Percentiles rank a stretch among this genome's conserved stretches.
Conservation (phyloP, 2,888 invertebrate genomes). For the Alcis repandata region DNA sequence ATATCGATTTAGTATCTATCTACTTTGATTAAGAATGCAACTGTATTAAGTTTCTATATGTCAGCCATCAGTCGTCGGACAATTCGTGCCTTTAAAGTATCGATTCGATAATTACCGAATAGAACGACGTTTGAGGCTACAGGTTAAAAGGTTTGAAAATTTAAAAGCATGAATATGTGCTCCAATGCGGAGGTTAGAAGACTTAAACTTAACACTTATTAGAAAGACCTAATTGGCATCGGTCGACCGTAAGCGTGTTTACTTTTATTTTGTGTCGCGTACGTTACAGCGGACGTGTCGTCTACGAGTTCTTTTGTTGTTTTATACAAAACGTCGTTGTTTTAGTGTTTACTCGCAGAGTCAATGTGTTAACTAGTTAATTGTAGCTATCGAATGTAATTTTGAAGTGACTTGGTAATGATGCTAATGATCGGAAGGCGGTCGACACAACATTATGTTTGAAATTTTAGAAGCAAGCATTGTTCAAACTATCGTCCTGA, state of each 20-base stretch:
- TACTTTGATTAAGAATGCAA: too few species aligned
- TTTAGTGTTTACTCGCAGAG: too few species aligned
- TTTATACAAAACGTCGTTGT: conserved; percentile 44
- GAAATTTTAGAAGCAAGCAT: conserved; percentile 37
- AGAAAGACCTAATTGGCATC: conserved; percentile 48
- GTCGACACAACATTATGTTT: conserved; percentile 6
- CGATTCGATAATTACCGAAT: neutral
- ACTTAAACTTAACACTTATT: conserved; percentile 12
- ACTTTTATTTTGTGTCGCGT: conserved; percentile 70
- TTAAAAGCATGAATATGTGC: neutral
- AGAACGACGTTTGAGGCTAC: neutral
- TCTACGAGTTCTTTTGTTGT: conserved; percentile 68
- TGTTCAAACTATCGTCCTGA: conserved; percentile 58
- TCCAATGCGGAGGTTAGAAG: neutral
- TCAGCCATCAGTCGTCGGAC: too few species aligned
- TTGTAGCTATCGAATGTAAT: conserved; percentile 33
- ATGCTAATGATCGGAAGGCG: conserved; percentile 8
- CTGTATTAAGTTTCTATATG: too few species aligned
- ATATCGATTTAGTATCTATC: too few species aligned
- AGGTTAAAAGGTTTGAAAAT: neutral
- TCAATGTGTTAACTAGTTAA: conserved; percentile 24
- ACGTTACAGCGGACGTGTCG: conserved; percentile 75
- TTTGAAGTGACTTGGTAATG: conserved; percentile 13
- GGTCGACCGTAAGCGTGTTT: conserved; percentile 59
- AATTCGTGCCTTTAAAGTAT: too few species aligned